A percentile compares a stretch with the other conserved stretches of the same genome.
These are phyloP conservation scores for Coleophora deauratella DNA, from an alignment of 2,888 invertebrate genomes.

Conservation along the genomic window DNA sequence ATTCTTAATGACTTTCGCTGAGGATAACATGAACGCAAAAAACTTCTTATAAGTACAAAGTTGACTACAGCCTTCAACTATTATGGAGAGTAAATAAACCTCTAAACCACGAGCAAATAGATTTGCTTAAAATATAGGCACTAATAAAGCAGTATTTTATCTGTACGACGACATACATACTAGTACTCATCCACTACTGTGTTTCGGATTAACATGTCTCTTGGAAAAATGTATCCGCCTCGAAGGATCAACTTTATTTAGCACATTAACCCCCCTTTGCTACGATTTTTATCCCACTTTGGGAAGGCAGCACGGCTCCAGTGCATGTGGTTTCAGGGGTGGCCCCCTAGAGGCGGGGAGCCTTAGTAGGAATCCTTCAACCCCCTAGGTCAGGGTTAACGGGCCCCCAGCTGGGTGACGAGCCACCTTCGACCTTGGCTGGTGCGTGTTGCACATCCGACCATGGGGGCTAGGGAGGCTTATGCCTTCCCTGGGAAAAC, in stretches of 20 bases:
- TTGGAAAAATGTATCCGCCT: neutral
- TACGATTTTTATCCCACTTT: too few species aligned
- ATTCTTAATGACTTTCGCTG: too few species aligned
- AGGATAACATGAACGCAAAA: neutral
- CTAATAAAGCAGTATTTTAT: too few species aligned
- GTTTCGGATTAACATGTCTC: too few species aligned
- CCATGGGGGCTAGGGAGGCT: neutral
- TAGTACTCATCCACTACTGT: too few species aligned
- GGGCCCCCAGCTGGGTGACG: slow-evolving; percentile 60
- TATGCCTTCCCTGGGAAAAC: neutral
- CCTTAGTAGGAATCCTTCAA: slow-evolving; percentile 70
- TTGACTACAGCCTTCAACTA: too few species aligned
- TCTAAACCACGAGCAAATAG: too few species aligned
- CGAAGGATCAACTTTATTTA: slow-evolving; percentile 1
- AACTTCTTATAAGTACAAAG: neutral
- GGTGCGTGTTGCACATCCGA: slow-evolving; percentile 17
- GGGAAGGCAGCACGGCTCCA: slow-evolving; percentile 41
- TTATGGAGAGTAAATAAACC: too few species aligned
- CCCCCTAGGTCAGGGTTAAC: slow-evolving; percentile 73
- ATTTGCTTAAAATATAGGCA: too few species aligned
- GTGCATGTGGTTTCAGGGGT: slow-evolving; percentile 54
- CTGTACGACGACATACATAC: too few species aligned
- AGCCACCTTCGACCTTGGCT: slow-evolving; percentile 67
- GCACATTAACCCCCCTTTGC: neutral
- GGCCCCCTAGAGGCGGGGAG: slow-evolving; percentile 45